Conservation (phyloP, 2,113 vertebrate genomes). For the Protobothrops mucrosquamatus region DNA sequence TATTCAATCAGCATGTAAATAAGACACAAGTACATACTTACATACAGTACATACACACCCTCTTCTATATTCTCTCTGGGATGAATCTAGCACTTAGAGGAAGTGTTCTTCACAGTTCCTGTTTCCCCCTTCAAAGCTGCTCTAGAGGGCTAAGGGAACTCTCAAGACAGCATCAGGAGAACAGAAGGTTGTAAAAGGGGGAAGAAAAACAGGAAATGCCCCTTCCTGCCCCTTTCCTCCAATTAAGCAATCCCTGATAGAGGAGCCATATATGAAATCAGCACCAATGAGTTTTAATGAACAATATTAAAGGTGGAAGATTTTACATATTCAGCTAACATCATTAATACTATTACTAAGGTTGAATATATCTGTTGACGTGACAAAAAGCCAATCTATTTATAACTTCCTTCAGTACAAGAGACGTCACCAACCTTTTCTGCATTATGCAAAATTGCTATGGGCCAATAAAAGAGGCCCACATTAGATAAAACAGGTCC, state of each 20-base stretch:
- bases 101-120: background rate
- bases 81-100: background rate
- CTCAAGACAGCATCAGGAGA: background rate
- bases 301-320: background rate
- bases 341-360: background rate
- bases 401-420: background rate
- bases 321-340: background rate
- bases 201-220: background rate
- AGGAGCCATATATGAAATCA: background rate
- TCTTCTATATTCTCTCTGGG: background rate
- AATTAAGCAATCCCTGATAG: background rate
- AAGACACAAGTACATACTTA: background rate
- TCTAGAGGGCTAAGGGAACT: background rate
- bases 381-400: background rate
- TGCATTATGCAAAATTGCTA: background rate
- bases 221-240: background rate
- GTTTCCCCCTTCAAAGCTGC: background rate
- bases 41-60: background rate
- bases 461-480: background rate
- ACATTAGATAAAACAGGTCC: background rate
- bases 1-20: background rate
- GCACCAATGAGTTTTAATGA: background rate
- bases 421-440: background rate
- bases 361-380: background rate
- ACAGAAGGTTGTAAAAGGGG: no score